These are phyloP conservation scores for Cyprinodon variegatus DNA, from an alignment of 2,113 vertebrate genomes.

Conservation along the genomic window DNA sequence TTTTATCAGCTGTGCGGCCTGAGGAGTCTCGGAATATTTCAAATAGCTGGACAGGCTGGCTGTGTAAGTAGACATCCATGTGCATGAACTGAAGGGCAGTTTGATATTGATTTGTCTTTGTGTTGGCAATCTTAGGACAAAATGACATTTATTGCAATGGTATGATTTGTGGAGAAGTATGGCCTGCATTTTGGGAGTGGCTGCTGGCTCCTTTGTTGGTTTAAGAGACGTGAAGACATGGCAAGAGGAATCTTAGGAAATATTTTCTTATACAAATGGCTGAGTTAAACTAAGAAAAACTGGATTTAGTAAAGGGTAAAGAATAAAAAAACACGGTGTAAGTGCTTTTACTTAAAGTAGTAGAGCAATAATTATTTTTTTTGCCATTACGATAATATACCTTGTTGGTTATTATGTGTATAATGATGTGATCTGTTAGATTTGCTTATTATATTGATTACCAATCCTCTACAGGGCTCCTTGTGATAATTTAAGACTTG, in stretches of 20 bases:
- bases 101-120: slow-evolving; percentile 36
- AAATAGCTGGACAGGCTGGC: slow-evolving; percentile 31
- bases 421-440: not conserved
- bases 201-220: not conserved
- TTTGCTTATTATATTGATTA: not conserved
- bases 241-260: not conserved
- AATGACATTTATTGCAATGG: slow-evolving; percentile 29
- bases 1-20: slow-evolving; percentile 52
- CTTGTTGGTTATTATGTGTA: not conserved
- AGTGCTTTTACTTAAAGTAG: not conserved
- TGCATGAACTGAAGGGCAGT: not conserved
- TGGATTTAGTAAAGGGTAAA: not conserved
- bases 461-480: too few species aligned
- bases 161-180: slow-evolving; percentile 31
- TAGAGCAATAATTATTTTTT: not conserved
- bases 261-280: not conserved
- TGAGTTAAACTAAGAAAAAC: not conserved
- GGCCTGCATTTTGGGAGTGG: slow-evolving; percentile 3
- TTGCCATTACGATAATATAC: not conserved
- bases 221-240: not conserved
- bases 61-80: slow-evolving; percentile 52
- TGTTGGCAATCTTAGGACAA: slow-evolving; percentile 19
- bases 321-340: not conserved
- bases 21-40: slow-evolving; percentile 30
- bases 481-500: too few species aligned